phyloP scores from a whole-genome alignment of 2,797 vertebrate genomes.

The Epinephelus awoara region DNA sequence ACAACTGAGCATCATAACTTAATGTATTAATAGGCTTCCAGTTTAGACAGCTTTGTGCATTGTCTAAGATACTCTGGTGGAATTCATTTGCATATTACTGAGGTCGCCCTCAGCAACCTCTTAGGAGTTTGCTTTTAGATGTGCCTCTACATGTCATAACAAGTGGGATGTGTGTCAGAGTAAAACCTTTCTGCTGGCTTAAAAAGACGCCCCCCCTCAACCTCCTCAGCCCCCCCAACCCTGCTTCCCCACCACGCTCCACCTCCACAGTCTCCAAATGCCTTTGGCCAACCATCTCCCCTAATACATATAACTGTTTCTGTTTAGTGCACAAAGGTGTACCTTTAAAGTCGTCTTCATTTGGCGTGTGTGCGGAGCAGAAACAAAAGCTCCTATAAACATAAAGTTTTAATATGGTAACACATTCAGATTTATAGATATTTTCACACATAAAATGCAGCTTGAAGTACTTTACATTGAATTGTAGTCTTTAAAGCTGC shows the following conservation, averaged over 20 bases:
- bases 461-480: not conserved
- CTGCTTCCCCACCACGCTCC: conserved; percentile 41
- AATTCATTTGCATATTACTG: conserved; percentile 84
- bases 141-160: conserved; percentile 82
- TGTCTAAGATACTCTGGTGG: conserved; percentile 82
- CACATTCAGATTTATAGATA: not conserved
- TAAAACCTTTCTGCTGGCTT: conserved; percentile 71
- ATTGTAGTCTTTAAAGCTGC: too few relatives aligned
- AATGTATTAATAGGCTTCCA: conserved; percentile 80
- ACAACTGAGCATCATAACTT: conserved; percentile 63
- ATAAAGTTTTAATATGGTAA: conserved; percentile 18
- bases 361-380: not conserved
- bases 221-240: conserved; percentile 1
- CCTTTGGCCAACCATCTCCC: conserved; percentile 74
- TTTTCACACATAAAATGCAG: conserved; percentile 11
- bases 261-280: conserved; percentile 60
- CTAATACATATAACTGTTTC: conserved; percentile 50
- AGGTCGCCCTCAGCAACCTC: conserved; percentile 85
- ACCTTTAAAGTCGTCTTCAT: conserved; percentile 42
- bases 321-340: conserved; percentile 50
- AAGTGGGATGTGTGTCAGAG: conserved; percentile 76
- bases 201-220: conserved; percentile 27
- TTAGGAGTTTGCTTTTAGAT: conserved; percentile 83
- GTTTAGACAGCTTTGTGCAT: conserved; percentile 82
- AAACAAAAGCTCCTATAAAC: conserved; percentile 17